Conservation (phyloP, 30 jellyfish, hydroid and myxozoan genomes). For the Chironex yamaguchii region DNA sequence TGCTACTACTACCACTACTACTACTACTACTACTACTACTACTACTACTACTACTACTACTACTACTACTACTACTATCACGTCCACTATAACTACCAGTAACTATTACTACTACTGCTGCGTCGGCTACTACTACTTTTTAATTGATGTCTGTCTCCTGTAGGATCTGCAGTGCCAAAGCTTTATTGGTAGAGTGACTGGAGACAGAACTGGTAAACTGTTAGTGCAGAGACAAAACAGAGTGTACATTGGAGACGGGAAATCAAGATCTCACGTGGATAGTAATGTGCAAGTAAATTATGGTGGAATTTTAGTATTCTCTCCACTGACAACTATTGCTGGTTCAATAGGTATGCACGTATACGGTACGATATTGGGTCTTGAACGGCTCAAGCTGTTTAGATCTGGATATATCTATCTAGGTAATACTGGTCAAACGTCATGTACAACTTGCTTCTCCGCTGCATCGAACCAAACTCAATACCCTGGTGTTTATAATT, state of each 20-base stretch:
- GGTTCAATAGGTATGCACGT: constrained; percentile 61
- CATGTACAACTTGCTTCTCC: constrained; percentile 62
- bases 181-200: constrained; percentile 38
- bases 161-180: constrained; percentile 40
- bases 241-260: constrained; percentile 13
- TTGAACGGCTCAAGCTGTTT: constrained; percentile 22
- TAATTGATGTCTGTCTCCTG: neutral
- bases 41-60: no score
- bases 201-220: constrained; percentile 67
- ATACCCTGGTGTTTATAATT: constrained; percentile 59
- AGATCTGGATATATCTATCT: constrained; percentile 31
- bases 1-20: no score
- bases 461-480: constrained; percentile 60
- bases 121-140: no score
- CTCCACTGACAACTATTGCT: constrained; percentile 43
- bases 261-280: constrained; percentile 21
- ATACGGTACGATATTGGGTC: constrained; percentile 58
- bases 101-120: no score
- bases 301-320: constrained; percentile 65
- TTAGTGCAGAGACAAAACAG: constrained; percentile 43
- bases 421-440: constrained; percentile 63
- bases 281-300: constrained; percentile 34
- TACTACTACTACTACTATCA: no score
- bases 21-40: no score
- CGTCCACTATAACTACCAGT: no score